Evolutionary conservation across 2,113 vertebrate species (phyloP).

Genomic region (Albula goreensis): DNA sequence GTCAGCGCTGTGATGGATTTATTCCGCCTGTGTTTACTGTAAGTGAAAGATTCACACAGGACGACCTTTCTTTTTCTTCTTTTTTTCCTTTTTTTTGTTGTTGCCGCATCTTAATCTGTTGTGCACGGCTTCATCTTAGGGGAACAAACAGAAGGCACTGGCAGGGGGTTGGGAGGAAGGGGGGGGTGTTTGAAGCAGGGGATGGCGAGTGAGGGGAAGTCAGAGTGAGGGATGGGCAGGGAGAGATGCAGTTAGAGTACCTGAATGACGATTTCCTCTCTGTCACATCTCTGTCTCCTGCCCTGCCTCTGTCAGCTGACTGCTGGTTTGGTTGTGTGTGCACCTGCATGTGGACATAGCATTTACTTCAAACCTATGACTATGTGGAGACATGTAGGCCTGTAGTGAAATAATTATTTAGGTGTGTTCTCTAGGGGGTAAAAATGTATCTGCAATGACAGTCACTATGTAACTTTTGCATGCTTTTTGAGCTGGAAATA

Average conservation of each 20-base stretch:
- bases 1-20: slow-evolving; percentile 52
- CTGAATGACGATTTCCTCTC: background rate
- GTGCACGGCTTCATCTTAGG: slow-evolving; percentile 53
- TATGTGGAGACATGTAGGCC: no score
- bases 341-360: background rate
- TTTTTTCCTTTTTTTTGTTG: slow-evolving; percentile 24
- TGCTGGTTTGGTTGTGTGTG: background rate
- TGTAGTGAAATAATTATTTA: no score
- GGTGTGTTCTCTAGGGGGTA: background rate
- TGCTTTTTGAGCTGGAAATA: background rate
- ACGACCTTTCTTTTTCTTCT: slow-evolving; percentile 20
- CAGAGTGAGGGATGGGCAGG: slow-evolving; percentile 41
- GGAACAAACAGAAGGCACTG: slow-evolving; percentile 21
- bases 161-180: slow-evolving; percentile 36
- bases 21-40: slow-evolving; percentile 61
- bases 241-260: background rate
- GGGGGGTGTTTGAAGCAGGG: background rate
- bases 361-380: background rate
- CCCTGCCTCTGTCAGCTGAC: slow-evolving; percentile 17
- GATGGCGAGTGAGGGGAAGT: slow-evolving; percentile 39
- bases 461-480: background rate
- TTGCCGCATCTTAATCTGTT: slow-evolving; percentile 62
- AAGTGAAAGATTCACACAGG: slow-evolving; percentile 56
- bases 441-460: background rate
- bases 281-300: background rate